Evolutionary conservation across 1,140 invertebrate species (phyloP), one percentile per base, ranked within the genome.

Genomic region (Diplogasteroides magnus): DNA sequence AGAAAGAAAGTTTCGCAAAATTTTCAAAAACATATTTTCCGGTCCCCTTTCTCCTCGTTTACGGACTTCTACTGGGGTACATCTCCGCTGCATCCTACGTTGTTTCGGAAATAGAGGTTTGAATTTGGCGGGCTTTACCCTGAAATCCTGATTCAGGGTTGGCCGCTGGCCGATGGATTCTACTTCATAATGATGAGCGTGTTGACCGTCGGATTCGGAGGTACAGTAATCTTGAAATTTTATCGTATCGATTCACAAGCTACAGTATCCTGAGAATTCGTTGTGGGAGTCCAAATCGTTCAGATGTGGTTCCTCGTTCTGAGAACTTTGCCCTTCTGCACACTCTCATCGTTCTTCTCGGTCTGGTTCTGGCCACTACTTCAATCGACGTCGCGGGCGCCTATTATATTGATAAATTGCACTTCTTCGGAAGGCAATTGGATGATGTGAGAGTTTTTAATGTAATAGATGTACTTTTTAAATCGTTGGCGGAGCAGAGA

Each of bases 141-240:
- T 11, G 19, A 48, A 48, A 48, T 48, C 6, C 37, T 48, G 6
- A 48, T 48, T 48, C 37, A 48, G 37, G 67, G 71, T 27, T 81
- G 80, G 80, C 64, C 65, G 28, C 61, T 69, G 25, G 58, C 65
- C 2, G 73, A 79, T 32, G 78, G 77, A 15, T 78, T 83, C 61
- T 82, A 82, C 66, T 82, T 83, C 64, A 74, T 83, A n/a, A 80
- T 81, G 71, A 81, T 81, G 73, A 72, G 68, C 31, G 81, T 81
- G 26, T 66, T 81, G 14, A 81, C 79, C 0, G 77, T 81, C 28
- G 79, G 79, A n/a, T 81, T 81, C 62, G 79, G 79, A 74, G 77
- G 77, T 78, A 14, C 61, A n/a, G 19, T 31, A 1, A 23, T 2
- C 31, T 31, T 55, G 3, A 68, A 11, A 0, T 23, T 62, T 14